A percentile compares a stretch with the other conserved stretches of the same genome.
Evolutionary conservation across 2,888 invertebrate genomes (phyloP).

Genomic region (Leucophora obtusa): DNA sequence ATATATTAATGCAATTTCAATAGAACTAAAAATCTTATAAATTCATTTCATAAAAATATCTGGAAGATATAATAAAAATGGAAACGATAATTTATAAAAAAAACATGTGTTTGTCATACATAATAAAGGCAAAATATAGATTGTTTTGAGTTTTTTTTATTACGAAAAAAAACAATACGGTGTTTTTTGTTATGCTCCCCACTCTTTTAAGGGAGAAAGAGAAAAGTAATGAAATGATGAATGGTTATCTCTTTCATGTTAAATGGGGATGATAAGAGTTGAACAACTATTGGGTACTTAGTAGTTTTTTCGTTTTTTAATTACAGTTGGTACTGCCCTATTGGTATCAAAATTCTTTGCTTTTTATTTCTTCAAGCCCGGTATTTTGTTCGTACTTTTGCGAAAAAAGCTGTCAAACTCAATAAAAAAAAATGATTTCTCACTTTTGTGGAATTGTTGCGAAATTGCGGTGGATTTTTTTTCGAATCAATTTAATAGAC

Average conservation of each 20-base stretch:
- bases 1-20: not conserved
- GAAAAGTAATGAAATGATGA: not conserved
- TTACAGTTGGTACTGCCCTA: too few species aligned
- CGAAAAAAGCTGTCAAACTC: too few species aligned
- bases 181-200: constrained; percentile 47
- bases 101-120: constrained; percentile 58
- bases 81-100: constrained; percentile 7
- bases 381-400: too few species aligned
- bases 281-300: not conserved
- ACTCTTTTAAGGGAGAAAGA: constrained; percentile 45
- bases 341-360: too few species aligned
- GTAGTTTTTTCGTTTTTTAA: too few species aligned
- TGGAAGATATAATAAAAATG: constrained; percentile 30
- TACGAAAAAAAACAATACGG: constrained; percentile 53
- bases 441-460: too few species aligned
- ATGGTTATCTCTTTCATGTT: constrained; percentile 37
- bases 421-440: too few species aligned
- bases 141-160: constrained; percentile 60
- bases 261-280: not conserved
- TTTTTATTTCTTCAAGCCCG: too few species aligned
- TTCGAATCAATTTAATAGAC: too few species aligned
- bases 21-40: not conserved
- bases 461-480: too few species aligned
- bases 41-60: constrained; percentile 19
- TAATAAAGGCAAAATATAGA: constrained; percentile 28